phyloP scores from a whole-genome alignment of 2,113 vertebrate species.

The Lathamus discolor region DNA sequence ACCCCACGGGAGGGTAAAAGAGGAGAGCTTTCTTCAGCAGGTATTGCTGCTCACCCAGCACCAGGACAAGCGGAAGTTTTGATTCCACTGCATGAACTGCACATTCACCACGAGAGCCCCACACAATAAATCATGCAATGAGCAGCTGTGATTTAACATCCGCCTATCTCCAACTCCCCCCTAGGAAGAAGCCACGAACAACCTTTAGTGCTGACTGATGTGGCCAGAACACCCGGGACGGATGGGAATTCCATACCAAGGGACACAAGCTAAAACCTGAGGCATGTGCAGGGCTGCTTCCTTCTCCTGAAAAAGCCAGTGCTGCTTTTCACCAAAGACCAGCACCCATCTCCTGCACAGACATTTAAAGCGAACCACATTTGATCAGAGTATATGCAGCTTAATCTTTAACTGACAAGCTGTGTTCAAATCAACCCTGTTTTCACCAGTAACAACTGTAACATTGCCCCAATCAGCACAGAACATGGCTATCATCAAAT shows the following conservation, averaged over 20 bases:
- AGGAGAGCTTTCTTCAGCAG: background rate
- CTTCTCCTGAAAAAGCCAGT: background rate
- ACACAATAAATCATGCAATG: fast-evolving
- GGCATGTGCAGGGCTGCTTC: background rate
- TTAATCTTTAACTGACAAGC: background rate
- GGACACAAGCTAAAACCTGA: background rate
- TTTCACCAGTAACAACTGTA: background rate
- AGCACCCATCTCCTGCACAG: background rate
- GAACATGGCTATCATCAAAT: background rate
- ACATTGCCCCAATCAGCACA: background rate
- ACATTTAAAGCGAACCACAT: background rate
- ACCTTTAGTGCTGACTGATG: background rate
- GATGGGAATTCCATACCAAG: fast-evolving
- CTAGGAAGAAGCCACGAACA: background rate
- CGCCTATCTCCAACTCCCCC: background rate
- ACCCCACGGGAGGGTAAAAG: fast-evolving
- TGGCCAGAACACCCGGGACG: too few relatives aligned
- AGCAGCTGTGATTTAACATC: fast-evolving
- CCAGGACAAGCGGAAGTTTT: fast-evolving
- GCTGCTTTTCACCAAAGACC: fast-evolving
- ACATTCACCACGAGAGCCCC: too few relatives aligned
- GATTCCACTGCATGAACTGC: background rate
- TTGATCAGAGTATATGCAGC: fast-evolving
- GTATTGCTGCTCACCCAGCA: background rate
- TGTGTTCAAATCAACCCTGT: fast-evolving